Evolutionary conservation across 2,113 vertebrate genomes (phyloP), one percentile per base, ranked within the genome.

Genomic region (Gobius niger): DNA sequence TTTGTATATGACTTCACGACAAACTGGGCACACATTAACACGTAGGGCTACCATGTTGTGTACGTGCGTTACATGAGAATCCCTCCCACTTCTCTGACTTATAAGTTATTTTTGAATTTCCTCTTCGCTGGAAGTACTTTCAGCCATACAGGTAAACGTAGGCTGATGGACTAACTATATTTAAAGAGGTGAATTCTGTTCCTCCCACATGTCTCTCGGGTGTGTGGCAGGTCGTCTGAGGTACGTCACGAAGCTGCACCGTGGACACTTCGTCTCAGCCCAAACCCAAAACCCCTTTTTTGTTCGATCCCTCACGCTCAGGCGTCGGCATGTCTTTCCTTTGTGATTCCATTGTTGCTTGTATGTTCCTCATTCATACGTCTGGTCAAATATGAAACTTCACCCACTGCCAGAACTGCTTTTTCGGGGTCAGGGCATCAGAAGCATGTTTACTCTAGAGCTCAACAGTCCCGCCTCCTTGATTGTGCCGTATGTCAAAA

Each of bases 181-280:
- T 85, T 87, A 68, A 83, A 78, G 77, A 75, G 73, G 66, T 57
- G 64, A 7, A 18, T 46, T n/a, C n/a, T 62, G 42, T 85, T 82
- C 84, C 89, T 73, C 82, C 88, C 76, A 94, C 93, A 95, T 93
- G 96, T 94, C 90, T 90, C 47, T 94, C 90, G 90, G 51, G 88
- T 89, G 84, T 86, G 88, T 91, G 91, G 89, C 92, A 95, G 94
- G 89, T 92, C 41, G 72, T 88, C 82, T 62, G 93, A 96, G 96
- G 96, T 98, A 94, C 96, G 96, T 77, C n/a, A 15, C 10, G n/a
- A 46, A 62, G 44, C 5, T n/a, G 13, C 13, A 4, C n/a, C 7
- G 34, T 41, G 24, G 15, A 13, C 19, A 3, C 6, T 15, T 46
- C 42, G 6, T 44, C 42, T 60, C 57, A 60, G 60, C 44, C 41